Percentiles rank a stretch among this genome's conserved stretches.
phyloP scores from a whole-genome alignment of 2,797 vertebrate genomes.

The Urocyon cinereoargenteus region DNA sequence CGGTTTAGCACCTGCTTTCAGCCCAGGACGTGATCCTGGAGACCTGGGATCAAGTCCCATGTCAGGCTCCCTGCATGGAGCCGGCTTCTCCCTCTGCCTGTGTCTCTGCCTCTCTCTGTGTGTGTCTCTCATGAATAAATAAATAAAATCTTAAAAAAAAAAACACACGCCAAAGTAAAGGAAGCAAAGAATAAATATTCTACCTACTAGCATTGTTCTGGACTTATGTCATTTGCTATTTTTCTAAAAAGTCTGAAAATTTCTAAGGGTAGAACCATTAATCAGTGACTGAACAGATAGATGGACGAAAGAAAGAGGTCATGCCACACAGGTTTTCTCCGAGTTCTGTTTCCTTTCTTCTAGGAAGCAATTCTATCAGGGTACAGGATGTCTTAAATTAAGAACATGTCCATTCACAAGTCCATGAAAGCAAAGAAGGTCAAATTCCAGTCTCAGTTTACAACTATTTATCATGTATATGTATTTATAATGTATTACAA shows the following conservation, averaged over 20 bases:
- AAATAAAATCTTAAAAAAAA: too few relatives aligned
- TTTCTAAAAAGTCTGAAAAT: conserved; percentile 70
- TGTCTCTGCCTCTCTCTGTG: too few relatives aligned
- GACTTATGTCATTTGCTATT: conserved; percentile 68
- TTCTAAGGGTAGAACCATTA: conserved; percentile 61
- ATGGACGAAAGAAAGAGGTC: conserved; percentile 13
- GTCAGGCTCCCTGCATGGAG: too few relatives aligned
- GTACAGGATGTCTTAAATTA: not conserved
- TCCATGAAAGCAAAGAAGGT: not conserved
- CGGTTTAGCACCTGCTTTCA: too few relatives aligned
- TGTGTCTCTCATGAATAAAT: too few relatives aligned
- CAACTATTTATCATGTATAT: not conserved
- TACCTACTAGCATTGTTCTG: conserved; percentile 53
- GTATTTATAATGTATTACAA: too few relatives aligned
- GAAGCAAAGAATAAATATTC: conserved; percentile 66
- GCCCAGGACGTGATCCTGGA: too few relatives aligned
- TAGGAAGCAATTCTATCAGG: not conserved
- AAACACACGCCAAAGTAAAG: conserved; percentile 61
- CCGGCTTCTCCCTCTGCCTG: too few relatives aligned
- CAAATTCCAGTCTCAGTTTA: not conserved
- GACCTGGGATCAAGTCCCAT: too few relatives aligned
- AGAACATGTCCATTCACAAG: not conserved
- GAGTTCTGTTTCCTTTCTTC: not conserved
- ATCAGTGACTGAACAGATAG: conserved; percentile 54
- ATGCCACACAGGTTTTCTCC: not conserved